These are phyloP conservation scores for Mycteria americana DNA, from an alignment of 2,797 vertebrate species.

Conservation along the genomic window DNA sequence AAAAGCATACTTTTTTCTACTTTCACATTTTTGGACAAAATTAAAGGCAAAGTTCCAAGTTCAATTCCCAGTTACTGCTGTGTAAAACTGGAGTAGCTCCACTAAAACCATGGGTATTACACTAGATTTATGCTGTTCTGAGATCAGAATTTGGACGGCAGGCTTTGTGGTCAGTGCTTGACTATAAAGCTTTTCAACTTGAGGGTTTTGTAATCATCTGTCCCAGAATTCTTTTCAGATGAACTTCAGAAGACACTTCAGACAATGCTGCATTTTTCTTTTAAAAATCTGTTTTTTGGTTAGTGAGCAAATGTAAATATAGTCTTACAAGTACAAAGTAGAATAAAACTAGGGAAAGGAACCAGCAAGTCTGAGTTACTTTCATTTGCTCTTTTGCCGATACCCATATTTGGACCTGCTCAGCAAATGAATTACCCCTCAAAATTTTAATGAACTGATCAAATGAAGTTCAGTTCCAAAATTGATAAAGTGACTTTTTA, in stretches of 20 bases:
- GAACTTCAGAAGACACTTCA: background rate
- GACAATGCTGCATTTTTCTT: background rate
- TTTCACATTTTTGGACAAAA: slow-evolving; percentile 12
- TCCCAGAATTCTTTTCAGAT: background rate
- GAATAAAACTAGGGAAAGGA: background rate
- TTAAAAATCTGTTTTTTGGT: background rate
- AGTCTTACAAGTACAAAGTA: background rate
- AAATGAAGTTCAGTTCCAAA: background rate
- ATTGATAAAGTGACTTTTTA: background rate
- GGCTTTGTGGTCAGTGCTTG: background rate
- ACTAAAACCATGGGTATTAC: background rate
- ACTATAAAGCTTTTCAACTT: background rate
- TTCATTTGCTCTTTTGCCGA: background rate
- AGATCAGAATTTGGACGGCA: background rate
- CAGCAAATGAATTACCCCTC: background rate
- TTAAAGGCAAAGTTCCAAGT: background rate
- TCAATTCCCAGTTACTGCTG: background rate
- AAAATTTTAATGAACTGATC: background rate
- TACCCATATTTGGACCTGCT: background rate
- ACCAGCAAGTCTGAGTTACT: background rate
- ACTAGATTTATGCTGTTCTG: slow-evolving; percentile 11
- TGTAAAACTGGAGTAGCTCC: slow-evolving; percentile 2
- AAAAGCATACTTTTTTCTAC: background rate
- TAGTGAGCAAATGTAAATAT: background rate
- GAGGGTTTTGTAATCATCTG: background rate